Conservation (phyloP, 2,113 vertebrate genomes). For the Boleophthalmus pectinirostris region DNA sequence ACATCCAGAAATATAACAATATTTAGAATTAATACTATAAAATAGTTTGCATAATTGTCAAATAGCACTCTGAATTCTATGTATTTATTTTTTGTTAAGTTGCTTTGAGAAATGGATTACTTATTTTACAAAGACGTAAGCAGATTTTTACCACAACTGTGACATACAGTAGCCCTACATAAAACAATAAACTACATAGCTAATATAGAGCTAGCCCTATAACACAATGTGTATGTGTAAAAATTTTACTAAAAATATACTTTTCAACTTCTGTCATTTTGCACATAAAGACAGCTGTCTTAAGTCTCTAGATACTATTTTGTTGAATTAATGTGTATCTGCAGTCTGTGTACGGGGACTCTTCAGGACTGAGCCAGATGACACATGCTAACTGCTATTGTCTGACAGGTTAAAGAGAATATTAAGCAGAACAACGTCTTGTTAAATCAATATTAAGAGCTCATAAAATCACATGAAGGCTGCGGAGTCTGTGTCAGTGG, state of each 20-base stretch:
- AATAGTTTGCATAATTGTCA: too few relatives aligned
- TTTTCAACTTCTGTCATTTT: neutral
- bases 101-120: too few relatives aligned
- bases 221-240: too few relatives aligned
- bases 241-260: too few relatives aligned
- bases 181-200: neutral
- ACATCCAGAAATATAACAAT: too few relatives aligned
- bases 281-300: neutral
- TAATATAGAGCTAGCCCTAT: too few relatives aligned
- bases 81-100: too few relatives aligned
- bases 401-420: conserved; percentile 31
- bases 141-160: too few relatives aligned
- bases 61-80: too few relatives aligned
- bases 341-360: neutral
- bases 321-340: neutral
- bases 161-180: too few relatives aligned
- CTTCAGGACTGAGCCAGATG: neutral
- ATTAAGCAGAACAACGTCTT: conserved; percentile 34
- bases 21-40: too few relatives aligned
- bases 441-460: conserved; percentile 49
- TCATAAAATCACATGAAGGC: conserved; percentile 31
- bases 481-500: conserved; percentile 27
- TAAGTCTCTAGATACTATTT: neutral
- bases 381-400: conserved; percentile 7
- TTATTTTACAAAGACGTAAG: too few relatives aligned